Conservation (phyloP, 1,140 invertebrate genomes). For the Platyscapa corneri region DNA sequence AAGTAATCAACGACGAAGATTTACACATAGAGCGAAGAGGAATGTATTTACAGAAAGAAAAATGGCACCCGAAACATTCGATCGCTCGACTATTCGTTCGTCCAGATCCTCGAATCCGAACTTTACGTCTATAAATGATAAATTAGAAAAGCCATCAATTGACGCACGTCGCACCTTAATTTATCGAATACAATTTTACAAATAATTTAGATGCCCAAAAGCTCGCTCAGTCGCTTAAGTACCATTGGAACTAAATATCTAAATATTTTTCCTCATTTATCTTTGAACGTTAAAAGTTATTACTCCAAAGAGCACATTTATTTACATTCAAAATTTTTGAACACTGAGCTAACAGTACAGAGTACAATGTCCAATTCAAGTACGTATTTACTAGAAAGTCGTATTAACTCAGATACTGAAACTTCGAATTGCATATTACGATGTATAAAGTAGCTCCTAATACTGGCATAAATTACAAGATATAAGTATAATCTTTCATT, state of each 20-base stretch:
- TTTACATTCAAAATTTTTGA: slow-evolving; percentile 51
- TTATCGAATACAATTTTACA: slow-evolving; percentile 35
- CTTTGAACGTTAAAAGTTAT: slow-evolving; percentile 29
- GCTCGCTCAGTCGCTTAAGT: slow-evolving; percentile 19
- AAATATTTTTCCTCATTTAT: background rate
- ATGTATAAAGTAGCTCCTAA: background rate
- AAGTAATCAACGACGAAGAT: slow-evolving; percentile 42
- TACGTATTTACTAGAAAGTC: background rate
- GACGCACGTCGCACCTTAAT: background rate
- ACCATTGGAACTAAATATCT: slow-evolving; percentile 18
- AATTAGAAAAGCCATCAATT: slow-evolving; percentile 31
- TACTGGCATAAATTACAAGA: background rate
- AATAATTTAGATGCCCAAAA: slow-evolving; percentile 31
- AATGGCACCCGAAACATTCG: slow-evolving; percentile 47
- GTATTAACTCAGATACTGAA: background rate
- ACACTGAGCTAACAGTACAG: background rate
- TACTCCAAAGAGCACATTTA: slow-evolving; percentile 48
- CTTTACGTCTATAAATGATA: slow-evolving; percentile 40
- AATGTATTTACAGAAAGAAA: slow-evolving; percentile 50
- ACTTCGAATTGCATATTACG: background rate
- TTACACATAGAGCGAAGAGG: slow-evolving; percentile 43
- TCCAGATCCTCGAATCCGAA: background rate
- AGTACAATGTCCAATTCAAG: background rate
- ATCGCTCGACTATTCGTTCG: background rate
- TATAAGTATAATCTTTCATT: background rate